These are phyloP conservation scores for Acrocephalus scirpaceus DNA, from an alignment of 2,797 vertebrate species.

Conservation along the genomic window DNA sequence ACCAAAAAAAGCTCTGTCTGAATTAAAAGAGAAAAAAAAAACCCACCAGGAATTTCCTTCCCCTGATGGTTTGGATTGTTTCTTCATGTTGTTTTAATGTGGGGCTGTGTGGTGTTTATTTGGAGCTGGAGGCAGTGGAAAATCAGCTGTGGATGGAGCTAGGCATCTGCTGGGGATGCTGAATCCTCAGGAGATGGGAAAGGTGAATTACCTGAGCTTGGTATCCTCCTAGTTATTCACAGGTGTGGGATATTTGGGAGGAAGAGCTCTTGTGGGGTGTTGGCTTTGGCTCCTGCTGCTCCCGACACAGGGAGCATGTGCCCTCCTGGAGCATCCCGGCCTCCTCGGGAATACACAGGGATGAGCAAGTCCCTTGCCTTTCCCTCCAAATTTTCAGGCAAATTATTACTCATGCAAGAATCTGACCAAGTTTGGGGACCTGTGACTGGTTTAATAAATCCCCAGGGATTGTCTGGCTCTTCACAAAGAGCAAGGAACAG, in stretches of 20 bases:
- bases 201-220: background rate
- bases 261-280: background rate
- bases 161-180: background rate
- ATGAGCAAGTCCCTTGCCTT: background rate
- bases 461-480: conserved; percentile 24
- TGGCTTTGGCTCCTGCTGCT: background rate
- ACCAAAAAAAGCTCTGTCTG: conserved; percentile 37
- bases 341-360: background rate
- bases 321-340: background rate
- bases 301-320: rapidly evolving
- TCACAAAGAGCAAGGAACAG: conserved; percentile 36
- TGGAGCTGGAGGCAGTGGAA: background rate
- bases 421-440: conserved; percentile 27
- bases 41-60: conserved; percentile 34
- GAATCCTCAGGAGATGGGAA: background rate
- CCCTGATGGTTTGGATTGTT: conserved; percentile 52
- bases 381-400: background rate
- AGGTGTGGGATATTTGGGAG: background rate
- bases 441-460: conserved; percentile 48
- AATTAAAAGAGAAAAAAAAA: conserved; percentile 1
- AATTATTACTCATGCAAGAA: conserved; percentile 36
- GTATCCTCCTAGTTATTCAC: background rate
- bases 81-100: conserved; percentile 50
- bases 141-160: background rate
- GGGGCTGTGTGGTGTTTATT: conserved; percentile 13